Evolutionary conservation across 2,888 invertebrate species (phyloP), one percentile per base, ranked within the genome.

Genomic region (Zaprionus lineosus): DNA sequence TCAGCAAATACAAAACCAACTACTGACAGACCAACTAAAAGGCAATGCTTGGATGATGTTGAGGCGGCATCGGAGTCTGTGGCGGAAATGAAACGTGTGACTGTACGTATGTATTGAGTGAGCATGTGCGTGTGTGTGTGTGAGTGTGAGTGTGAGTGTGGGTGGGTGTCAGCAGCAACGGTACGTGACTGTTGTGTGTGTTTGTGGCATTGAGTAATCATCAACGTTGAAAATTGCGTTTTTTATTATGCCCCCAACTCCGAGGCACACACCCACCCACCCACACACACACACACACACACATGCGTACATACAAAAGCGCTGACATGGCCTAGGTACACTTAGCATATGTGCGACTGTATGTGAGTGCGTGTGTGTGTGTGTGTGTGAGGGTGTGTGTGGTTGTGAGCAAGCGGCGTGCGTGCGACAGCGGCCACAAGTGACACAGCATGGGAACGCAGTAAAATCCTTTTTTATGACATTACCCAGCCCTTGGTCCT

Each of bases 181-280:
- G 15, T 41, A 24, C 26, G 47, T 50, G 52, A 24, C 57, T 58
- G 40, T 50, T 51, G 66, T 65, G 65, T 66, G 59, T 85, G 82
- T 63, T 84, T 81, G 63, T 81, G 81, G 86, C 81, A 81, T 81
- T 81, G 81, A 81, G 81, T 81, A 81, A 81, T 81, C 81, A 81
- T 81, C 86, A 86, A 77, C 82, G 78, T 76, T 86, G 81, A 81
- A 81, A 86, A 81, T 81, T 86, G 86, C 64, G 71, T 81, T 81
- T 79, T 81, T 81, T 81, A 81, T 81, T 86, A 56, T 63, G 74
- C 24, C 21, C 9, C 31, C 31, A 57, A n/a, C 5, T n/a, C 47
- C 59, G 53, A 24, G 1, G n/a, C 24, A 6, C 2, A 4, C 31
- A 63, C n/a, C n/a, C n/a, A n/a, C 9, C 31, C 31, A 57, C 47